phyloP scores from a whole-genome alignment of 2,113 vertebrate species.

The Dromaius novaehollandiae region DNA sequence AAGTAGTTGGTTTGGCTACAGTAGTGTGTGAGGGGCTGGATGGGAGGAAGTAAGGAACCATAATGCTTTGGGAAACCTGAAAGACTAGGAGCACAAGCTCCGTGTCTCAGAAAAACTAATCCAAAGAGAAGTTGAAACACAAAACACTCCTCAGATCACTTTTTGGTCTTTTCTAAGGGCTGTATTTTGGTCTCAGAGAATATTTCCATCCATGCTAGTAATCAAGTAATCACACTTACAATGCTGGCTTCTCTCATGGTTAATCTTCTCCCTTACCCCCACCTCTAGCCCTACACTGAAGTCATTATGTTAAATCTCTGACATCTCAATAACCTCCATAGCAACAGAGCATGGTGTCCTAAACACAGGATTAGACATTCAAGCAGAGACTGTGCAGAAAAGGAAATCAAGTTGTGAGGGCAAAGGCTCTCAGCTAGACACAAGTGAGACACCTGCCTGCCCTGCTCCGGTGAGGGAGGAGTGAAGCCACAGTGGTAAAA shows the following conservation, averaged over 20 bases:
- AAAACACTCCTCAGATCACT: background rate
- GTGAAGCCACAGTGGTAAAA: accelerated
- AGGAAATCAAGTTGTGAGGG: background rate
- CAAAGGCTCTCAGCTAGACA: background rate
- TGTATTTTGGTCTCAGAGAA: background rate
- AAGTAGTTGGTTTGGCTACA: background rate
- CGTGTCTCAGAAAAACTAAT: background rate
- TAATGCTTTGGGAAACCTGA: background rate
- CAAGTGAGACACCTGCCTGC: background rate
- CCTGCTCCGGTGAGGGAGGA: background rate
- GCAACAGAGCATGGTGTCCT: constrained; percentile 51
- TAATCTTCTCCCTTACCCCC: constrained; percentile 16
- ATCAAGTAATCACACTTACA: constrained; percentile 2
- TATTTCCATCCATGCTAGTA: background rate
- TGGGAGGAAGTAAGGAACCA: background rate
- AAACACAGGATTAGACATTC: constrained; percentile 65
- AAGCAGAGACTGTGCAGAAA: background rate
- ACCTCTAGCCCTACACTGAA: background rate
- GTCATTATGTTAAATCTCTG: constrained; percentile 18
- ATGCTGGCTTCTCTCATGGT: background rate
- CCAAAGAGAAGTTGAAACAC: background rate
- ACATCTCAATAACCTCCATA: constrained; percentile 57
- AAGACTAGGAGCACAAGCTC: background rate
- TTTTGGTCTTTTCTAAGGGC: background rate
- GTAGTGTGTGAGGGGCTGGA: background rate